Evolutionary conservation across 2,797 vertebrate species (phyloP).

Genomic region (Hydrolagus colliei): DNA sequence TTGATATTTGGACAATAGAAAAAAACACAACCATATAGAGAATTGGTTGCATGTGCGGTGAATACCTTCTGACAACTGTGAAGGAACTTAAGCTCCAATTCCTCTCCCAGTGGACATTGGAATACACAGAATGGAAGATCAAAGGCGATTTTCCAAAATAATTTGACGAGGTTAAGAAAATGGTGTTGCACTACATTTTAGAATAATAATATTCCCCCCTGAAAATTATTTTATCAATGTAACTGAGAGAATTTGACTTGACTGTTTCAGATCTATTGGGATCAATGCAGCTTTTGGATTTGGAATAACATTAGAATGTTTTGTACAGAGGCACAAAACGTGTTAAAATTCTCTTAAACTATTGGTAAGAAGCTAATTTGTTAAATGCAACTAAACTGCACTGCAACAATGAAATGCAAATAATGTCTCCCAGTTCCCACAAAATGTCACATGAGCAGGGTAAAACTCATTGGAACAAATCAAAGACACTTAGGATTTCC

Average conservation of each 20-base stretch:
- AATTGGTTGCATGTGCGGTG: not conserved
- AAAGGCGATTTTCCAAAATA: not conserved
- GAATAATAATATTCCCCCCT: not conserved
- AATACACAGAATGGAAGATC: not conserved
- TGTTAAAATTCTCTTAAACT: no score
- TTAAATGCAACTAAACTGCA: no score
- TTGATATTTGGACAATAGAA: not conserved
- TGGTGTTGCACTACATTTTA: not conserved
- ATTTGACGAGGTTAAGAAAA: not conserved
- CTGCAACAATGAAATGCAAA: no score
- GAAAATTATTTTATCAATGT: not conserved
- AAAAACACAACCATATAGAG: not conserved
- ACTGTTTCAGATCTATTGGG: not conserved
- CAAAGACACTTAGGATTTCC: no score
- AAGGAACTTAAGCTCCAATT: not conserved
- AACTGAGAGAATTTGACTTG: not conserved
- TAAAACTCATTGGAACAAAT: no score
- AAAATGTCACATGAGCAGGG: no score
- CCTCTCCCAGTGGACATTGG: not conserved
- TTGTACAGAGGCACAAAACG: no score
- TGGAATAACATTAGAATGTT: not conserved
- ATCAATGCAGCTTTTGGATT: not conserved
- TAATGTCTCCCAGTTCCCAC: no score
- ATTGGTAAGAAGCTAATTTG: no score
- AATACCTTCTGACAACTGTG: constrained; percentile 13